Conservation (phyloP, 2,888 invertebrate genomes). For the Acleris cristana region DNA sequence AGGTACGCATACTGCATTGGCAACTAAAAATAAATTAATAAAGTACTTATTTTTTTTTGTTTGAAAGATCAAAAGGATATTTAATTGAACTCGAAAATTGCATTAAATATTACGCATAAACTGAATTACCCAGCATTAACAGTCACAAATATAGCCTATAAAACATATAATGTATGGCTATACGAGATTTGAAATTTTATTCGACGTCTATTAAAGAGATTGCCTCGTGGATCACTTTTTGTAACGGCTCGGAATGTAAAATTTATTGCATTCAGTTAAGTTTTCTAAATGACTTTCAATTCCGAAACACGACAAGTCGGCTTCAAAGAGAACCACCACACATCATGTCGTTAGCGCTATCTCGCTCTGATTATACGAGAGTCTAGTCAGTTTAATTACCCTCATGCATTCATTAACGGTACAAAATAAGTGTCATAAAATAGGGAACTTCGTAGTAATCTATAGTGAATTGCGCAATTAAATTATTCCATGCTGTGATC, state of each 20-base stretch:
- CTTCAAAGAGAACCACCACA: slow-evolving; percentile 45
- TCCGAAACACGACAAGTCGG: slow-evolving; percentile 60
- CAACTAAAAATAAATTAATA: not conserved
- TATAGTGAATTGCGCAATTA: slow-evolving; percentile 42
- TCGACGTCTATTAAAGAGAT: slow-evolving; percentile 39
- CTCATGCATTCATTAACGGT: slow-evolving; percentile 46
- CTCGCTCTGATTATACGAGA: slow-evolving; percentile 41
- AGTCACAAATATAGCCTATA: slow-evolving; percentile 5
- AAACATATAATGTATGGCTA: slow-evolving; percentile 24
- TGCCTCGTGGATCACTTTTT: slow-evolving; percentile 53
- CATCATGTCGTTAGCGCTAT: slow-evolving; percentile 44
- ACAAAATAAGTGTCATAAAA: slow-evolving; percentile 46
- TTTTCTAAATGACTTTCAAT: slow-evolving; percentile 72
- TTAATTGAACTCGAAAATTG: slow-evolving; percentile 10
- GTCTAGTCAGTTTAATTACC: slow-evolving; percentile 42
- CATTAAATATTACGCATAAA: slow-evolving; percentile 2
- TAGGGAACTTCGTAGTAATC: slow-evolving; percentile 45
- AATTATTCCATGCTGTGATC: slow-evolving; percentile 6
- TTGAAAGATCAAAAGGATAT: not conserved
- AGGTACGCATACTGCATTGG: not conserved
- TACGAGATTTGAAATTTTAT: slow-evolving; percentile 29
- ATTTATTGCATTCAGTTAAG: slow-evolving; percentile 69
- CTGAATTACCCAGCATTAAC: slow-evolving; percentile 4
- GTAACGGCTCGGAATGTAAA: slow-evolving; percentile 68
- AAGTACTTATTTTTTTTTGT: not conserved